Evolutionary conservation across 2,888 invertebrate species (phyloP), one percentile per base, ranked within the genome.

Genomic region (Lamproptera curius): DNA sequence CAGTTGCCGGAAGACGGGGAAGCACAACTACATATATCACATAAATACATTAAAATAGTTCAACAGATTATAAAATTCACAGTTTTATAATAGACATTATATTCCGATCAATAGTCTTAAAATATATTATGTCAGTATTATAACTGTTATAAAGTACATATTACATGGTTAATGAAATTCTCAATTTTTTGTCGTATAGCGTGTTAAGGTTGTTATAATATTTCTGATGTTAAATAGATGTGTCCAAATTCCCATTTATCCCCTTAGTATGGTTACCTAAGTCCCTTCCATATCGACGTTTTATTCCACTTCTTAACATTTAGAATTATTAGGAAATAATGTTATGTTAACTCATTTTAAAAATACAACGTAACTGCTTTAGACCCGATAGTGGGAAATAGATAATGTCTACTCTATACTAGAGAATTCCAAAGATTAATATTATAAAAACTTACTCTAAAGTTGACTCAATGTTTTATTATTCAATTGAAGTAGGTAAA

Each of bases 1-100:
- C 65, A 73, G 75, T 77, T 75, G 80, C 73, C 70, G 67, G 76
- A 62, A 67, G 83, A 84, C 84, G 84, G 78, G 86, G 85, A 85
- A 85, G 84, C 84, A 80, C 70, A 74, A 67, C 64, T n/a, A n/a
- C n/a, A 20, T 20, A 49, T 51, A 54, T 65, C 48, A 60, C 16
- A 45, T 33, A 65, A 20, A 5, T 20, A 20, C 71, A 64, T 59
- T 62, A 53, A 65, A 66, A 62, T 63, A 69, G 62, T 63, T 65
- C 65, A 67, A 59, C 61, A 67, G 56, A 33, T 35, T 33, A 67
- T 63, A 68, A 73, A 70, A 61, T 63, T 69, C n/a, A n/a, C 64
- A 63, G 61, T 76, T 76, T 76, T n/a, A 31, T 31, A 50, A 49
- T 56, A 52, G 46, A 54, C 53, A 44, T 48, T 56, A 58, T 57